Evolutionary conservation across 2,113 vertebrate genomes (phyloP), one percentile per base, ranked within the genome.

Genomic region (Electrona antarctica): DNA sequence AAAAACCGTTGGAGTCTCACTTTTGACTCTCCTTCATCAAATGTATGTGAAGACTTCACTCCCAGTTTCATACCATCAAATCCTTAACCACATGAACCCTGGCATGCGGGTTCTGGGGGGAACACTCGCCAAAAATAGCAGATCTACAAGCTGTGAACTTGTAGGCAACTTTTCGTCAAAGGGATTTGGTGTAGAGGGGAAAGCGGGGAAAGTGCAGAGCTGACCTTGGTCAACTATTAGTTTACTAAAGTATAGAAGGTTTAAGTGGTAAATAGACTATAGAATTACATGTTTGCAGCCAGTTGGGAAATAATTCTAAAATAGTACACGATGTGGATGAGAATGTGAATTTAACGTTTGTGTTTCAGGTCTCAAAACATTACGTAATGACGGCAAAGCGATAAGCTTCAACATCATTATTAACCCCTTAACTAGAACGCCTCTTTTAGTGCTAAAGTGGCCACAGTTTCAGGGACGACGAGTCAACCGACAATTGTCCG

Each of bases 401-500:
- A 73, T 77, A 64, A 82, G 72, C 79, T 68, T 47, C 72, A 74
- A 81, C 33, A 41, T 60, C 62, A 78, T 69, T 46, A 51, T 54
- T 62, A 68, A 47, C 60, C 64, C 77, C 51, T 73, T 72, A 68
- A 71, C 79, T 83, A 72, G 50, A 46, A 67, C 52, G 61, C 73
- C 60, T 56, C 64, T 71, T 67, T 71, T 54, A 29, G 73, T 82
- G 84, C 84, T 88, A 85, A 67, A 87, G 74, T 83, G 77, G 65
- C 76, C 72, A 73, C 68, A 83, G 83, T 81, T 84, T 81, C 84
- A 68, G 74, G 12, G 75, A 79, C 62, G 75, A 79, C 62, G 75
- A 85, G 83, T 85, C 85, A 79, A 83, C 73, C 84, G 86, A 88
- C 80, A 74, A 21, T 78, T 88, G 88, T 91, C 89, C 87, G 70